Evolutionary conservation across 2,888 invertebrate species (phyloP), one percentile per base, ranked within the genome.

Genomic region (Bombyx huttoni): DNA sequence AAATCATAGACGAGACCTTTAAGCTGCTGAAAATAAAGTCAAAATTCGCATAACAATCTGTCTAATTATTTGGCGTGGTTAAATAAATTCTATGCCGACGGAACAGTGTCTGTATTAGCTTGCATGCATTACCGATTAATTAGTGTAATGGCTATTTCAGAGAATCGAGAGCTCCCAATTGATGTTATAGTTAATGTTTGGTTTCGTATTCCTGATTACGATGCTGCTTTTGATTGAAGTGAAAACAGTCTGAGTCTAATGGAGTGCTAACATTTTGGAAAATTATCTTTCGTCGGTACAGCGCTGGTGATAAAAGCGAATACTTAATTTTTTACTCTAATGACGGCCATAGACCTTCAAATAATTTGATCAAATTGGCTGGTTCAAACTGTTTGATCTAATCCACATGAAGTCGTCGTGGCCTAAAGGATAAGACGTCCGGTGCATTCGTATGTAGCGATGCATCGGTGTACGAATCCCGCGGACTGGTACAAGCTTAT

Each of bases 101-200:
- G 12, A 40, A 1, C 12, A 40, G 12, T 3, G 40, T 40, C 8
- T 12, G 12, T 40, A 10, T 40, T 40, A 12, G 40, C 40, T 40
- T 40, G 40, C 8, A 10, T 40, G 8, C 12, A 12, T 1, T 45
- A 1, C 50, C 12, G 60, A 54, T 55, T 63, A 65, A 65, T 64
- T 62, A 65, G 48, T 46, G 13, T 56, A 64, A 62, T 64, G 56
- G 60, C 48, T 53, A 51, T 35, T 46, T 40, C 48, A 40, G 51
- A 12, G 40, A 14, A 46, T 47, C 12, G 50, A n/a, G 50, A 50
- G 14, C 33, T 47, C 13, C 34, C 13, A 51, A 51, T 51, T 47
- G 47, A 51, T 51, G 47, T 51, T 51, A 34, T 6, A 47, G 46
- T 13, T 47, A 51, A 51, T 51, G 50, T 51, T 51, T 51, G 47